Evolutionary conservation across 2,888 invertebrate species (phyloP), one percentile per base, ranked within the genome.

Genomic region (Torymus aiolomorphi): DNA sequence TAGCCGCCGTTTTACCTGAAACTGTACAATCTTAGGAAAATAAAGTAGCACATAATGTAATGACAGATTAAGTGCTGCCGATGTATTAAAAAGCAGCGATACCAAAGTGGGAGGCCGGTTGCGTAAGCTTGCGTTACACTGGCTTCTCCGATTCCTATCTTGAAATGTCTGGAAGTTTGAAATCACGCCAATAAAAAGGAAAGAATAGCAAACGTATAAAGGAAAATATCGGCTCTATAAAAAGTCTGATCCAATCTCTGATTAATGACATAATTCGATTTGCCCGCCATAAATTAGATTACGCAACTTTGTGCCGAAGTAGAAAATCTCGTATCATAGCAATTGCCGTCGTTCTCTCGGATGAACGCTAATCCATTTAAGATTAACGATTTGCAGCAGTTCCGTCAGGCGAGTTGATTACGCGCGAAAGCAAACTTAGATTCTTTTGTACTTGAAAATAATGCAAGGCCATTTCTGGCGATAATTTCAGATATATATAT

Each of bases 11-110:
- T n/a, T n/a, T n/a, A n/a, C n/a, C n/a, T n/a, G n/a, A n/a, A n/a
- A n/a, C n/a, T n/a, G n/a, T n/a, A n/a, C n/a, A n/a, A n/a, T n/a
- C n/a, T n/a, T n/a, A 61, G 20, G 51, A 71, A 61, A 59, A 56
- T 42, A 65, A 74, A 74, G 49, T 57, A 52, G 65, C 63, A 56
- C 54, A 42, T 74, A 24, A 59, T 3, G 18, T 72, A 72, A 74
- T 52, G 65, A 65, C 57, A 74, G 74, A 74, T 74, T 74, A 65
- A 54, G 59, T 52, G 14, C 71, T 16, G 52, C 71, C 42, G 71
- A 71, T 61, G 24, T 20, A 24, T 10, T 1, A 8, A 62, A 62
- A 31, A 62, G 62, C 24, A 72, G 31, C 42, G 20, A 18, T n/a
- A 61, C 51, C 20, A 18, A n/a, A 51, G 52, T 10, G 3, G 24